A percentile compares a stretch with the other conserved stretches of the same genome.
phyloP scores from a whole-genome alignment of 2,888 invertebrate species.

The Prosopocoilus inquinatus region DNA sequence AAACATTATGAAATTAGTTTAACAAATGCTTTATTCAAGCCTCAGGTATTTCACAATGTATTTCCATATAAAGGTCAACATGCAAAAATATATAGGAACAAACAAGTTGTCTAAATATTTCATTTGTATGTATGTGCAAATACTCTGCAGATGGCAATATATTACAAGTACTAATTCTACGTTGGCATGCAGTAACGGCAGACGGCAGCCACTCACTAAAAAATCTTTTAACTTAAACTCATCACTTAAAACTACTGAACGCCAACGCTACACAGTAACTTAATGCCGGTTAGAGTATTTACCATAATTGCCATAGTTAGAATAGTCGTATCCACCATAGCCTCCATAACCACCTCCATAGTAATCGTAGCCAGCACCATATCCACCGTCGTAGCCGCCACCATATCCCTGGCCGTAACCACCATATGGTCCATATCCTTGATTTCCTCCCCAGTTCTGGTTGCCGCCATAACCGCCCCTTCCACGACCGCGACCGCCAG shows the following conservation, averaged over 20 bases:
- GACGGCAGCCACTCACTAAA: conserved; percentile 28
- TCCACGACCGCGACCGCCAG: conserved; percentile 68
- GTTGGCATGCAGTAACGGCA: conserved; percentile 35
- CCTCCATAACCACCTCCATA: conserved; percentile 76
- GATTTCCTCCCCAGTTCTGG: conserved; percentile 65
- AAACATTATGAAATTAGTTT: conserved; percentile 66
- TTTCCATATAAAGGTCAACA: conserved; percentile 56
- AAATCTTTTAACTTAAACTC: conserved; percentile 16
- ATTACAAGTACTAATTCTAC: conserved; percentile 27
- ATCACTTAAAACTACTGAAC: conserved; percentile 30
- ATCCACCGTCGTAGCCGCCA: conserved; percentile 73
- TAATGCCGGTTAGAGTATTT: conserved; percentile 56
- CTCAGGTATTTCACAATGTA: conserved; percentile 60
- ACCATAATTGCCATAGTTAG: conserved; percentile 81
- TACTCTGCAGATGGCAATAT: conserved; percentile 31
- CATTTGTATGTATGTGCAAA: conserved; percentile 28
- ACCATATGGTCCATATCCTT: conserved; percentile 62
- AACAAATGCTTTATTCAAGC: conserved; percentile 68
- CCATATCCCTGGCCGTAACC: conserved; percentile 57
- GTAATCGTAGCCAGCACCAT: conserved; percentile 69
- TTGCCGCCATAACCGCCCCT: conserved; percentile 68
- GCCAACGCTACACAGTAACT: conserved; percentile 25
- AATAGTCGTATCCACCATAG: conserved; percentile 78
- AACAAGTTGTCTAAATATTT: conserved; percentile 39
- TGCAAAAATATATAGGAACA: conserved; percentile 45